A percentile compares a stretch with the other conserved stretches of the same genome.
Conservation (phyloP, 2,888 invertebrate genomes). For the Cephus pulcher region DNA sequence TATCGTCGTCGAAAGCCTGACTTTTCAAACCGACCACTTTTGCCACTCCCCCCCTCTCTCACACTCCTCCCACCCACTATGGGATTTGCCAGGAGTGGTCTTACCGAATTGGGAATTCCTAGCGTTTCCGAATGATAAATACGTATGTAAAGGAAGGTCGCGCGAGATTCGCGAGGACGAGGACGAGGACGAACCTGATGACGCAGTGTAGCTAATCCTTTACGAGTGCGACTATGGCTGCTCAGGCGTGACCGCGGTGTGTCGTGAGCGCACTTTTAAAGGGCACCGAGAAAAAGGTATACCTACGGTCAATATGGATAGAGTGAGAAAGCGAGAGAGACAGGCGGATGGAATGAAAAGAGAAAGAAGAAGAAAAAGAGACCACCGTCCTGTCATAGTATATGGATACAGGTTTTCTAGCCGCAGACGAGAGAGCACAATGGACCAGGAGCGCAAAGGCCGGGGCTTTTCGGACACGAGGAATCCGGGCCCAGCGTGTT, state of each 20-base stretch:
- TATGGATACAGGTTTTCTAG: background rate
- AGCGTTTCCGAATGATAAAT: background rate
- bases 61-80: background rate
- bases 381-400: background rate
- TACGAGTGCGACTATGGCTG: background rate
- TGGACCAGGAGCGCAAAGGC: background rate
- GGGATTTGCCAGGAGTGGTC: background rate
- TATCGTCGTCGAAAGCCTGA: background rate
- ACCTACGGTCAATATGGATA: background rate
- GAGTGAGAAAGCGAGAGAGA: background rate
- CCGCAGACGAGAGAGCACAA: background rate
- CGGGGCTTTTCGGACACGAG: background rate
- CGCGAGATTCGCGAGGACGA: background rate
- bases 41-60: too few species aligned
- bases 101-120: background rate
- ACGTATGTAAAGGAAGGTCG: background rate
- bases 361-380: background rate
- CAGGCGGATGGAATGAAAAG: background rate
- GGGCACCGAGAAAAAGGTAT: background rate
- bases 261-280: background rate
- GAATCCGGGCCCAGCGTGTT: background rate
- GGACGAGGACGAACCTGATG: background rate
- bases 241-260: background rate
- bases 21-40: background rate
- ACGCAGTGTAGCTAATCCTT: background rate